A percentile compares a stretch with the other conserved stretches of the same genome.
These are phyloP conservation scores for Tetrax tetrax DNA, from an alignment of 2,113 vertebrate species.

Conservation along the genomic window DNA sequence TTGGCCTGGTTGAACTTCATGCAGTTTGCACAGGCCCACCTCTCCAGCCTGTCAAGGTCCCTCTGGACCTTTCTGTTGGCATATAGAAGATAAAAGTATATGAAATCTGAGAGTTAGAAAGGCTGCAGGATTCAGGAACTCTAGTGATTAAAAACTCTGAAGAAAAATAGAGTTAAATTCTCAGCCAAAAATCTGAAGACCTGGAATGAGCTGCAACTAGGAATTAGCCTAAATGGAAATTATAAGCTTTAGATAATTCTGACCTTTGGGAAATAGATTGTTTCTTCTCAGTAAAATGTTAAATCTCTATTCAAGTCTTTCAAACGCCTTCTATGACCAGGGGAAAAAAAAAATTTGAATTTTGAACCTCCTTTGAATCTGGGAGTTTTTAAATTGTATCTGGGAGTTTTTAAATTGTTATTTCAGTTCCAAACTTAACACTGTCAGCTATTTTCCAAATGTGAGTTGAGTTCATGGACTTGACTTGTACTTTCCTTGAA, in stretches of 20 bases:
- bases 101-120: neutral
- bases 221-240: neutral
- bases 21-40: too few species aligned
- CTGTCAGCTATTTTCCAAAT: neutral
- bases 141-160: neutral
- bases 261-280: neutral
- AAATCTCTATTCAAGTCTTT: neutral
- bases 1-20: too few species aligned
- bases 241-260: neutral
- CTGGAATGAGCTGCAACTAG: neutral
- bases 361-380: neutral
- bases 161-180: neutral
- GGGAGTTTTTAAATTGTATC: neutral
- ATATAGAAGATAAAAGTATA: neutral
- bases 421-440: neutral
- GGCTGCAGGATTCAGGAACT: neutral
- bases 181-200: neutral
- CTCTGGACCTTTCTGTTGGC: neutral
- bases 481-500: neutral
- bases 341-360: neutral
- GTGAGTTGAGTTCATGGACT: neutral
- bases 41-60: too few species aligned
- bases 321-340: neutral
- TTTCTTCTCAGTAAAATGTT: neutral
- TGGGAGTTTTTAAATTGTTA: neutral